Evolutionary conservation across 2,113 vertebrate species (phyloP), one percentile per base, ranked within the genome.

Genomic region (Nicator chloris): DNA sequence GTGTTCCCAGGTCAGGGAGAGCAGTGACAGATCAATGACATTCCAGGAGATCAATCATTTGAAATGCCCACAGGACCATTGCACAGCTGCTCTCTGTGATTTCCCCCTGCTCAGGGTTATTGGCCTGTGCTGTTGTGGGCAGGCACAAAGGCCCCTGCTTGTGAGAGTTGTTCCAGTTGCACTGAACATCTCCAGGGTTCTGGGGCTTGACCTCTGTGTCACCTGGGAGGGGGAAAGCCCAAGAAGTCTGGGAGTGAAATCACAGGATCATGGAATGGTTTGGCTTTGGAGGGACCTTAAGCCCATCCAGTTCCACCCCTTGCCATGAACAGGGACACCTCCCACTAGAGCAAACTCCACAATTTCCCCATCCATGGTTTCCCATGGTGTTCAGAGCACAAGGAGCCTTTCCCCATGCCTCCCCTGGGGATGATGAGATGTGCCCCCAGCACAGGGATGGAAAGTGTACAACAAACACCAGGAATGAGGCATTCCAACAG

Each of bases 361-460:
- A 44, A 2, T 10, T 60, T 27, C 49, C 20, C 28, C 27, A 53
- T 5, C 12, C 13, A 6, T 0, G 4, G 19, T 4, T 21, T 21
- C 9, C 51, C 35, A 4, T 1, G 42, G n/a, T 56, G 35, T 23
- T 60, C 65, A 57, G 68, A 78, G 54, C 45, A 39, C 61, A 8
- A 3, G 35, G 18, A 49, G 35, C 53, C 30, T 39, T 3, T 69
- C 11, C 64, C 49, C 44, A 9, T 0, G 11, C n/a, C 30, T 23
- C 18, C 3, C 7, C 30, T 4, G 6, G 53, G 35, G 5, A 39
- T 17, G 53, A 33, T 5, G 39, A 56, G n/a, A 6, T 2, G 10
- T 21, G 11, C 21, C 5, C 64, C n/a, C 12, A 21, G 35, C 59
- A 54, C 26, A 40, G 7, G 61, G 44, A 35, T 60, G 44, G 30